These are phyloP conservation scores for Drosophila novamexicana DNA, from an alignment of 1,140 invertebrate genomes.

Conservation along the genomic window DNA sequence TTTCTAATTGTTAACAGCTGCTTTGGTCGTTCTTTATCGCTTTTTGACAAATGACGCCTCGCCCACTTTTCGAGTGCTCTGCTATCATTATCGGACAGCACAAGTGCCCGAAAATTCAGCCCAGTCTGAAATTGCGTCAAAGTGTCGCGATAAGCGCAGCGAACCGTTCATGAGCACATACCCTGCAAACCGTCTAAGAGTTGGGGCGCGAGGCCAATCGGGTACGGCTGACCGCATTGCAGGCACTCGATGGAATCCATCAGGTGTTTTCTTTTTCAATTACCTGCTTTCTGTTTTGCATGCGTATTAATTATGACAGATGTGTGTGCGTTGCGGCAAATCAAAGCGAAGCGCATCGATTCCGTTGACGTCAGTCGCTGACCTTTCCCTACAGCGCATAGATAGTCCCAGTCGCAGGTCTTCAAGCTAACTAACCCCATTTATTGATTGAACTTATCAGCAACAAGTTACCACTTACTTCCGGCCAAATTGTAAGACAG, in stretches of 20 bases:
- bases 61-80: not conserved
- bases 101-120: not conserved
- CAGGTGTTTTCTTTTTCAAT: conserved; percentile 35
- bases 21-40: not conserved
- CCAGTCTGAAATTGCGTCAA: not conserved
- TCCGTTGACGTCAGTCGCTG: conserved; percentile 24
- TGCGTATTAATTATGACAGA: conserved; percentile 44
- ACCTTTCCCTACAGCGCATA: conserved; percentile 6
- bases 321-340: conserved; percentile 4
- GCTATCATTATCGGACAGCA: no score
- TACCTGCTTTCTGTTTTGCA: conserved; percentile 4
- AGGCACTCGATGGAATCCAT: conserved; percentile 32
- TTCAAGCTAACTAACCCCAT: no score
- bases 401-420: not conserved
- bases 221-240: conserved; percentile 7
- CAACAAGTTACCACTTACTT: no score
- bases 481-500: no score
- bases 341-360: not conserved
- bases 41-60: not conserved
- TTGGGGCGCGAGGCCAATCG: not conserved
- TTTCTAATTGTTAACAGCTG: not conserved
- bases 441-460: no score
- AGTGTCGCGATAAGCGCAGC: not conserved
- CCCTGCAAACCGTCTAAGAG: not conserved
- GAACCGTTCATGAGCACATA: not conserved